Percentiles rank a stretch among this genome's conserved stretches.
phyloP scores from a whole-genome alignment of 2,888 invertebrate species.

The Polia nebulosa region DNA sequence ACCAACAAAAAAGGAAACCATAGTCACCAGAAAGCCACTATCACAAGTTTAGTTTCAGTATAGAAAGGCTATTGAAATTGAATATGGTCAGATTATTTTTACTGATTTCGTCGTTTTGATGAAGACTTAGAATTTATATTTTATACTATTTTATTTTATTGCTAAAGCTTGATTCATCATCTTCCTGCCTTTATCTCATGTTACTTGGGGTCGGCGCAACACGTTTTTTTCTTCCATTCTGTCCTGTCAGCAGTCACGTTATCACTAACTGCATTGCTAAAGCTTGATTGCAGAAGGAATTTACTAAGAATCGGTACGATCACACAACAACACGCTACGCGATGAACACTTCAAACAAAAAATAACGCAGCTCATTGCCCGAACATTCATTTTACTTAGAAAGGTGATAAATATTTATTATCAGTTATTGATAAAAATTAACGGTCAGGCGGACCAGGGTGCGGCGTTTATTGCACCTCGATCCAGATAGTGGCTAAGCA shows the following conservation, averaged over 20 bases:
- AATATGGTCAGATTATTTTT: neutral
- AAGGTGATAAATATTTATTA: constrained; percentile 67
- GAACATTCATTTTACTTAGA: constrained; percentile 51
- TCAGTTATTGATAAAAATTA: constrained; percentile 75
- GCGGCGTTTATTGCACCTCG: constrained; percentile 78
- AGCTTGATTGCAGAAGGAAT: neutral
- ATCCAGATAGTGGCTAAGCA: constrained; percentile 40
- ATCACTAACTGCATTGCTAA: no score
- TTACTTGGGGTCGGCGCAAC: no score
- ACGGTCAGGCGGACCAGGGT: constrained; percentile 78
- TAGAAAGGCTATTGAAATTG: no score
- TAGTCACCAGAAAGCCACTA: no score
- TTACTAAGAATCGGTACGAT: neutral
- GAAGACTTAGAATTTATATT: neutral
- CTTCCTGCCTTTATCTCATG: no score
- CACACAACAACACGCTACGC: neutral
- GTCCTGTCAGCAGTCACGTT: no score
- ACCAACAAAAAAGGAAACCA: no score
- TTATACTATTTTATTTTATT: no score
- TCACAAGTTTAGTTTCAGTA: no score
- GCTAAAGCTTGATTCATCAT: neutral
- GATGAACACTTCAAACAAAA: constrained; percentile 12
- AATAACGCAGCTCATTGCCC: constrained; percentile 25
- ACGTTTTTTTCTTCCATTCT: no score
- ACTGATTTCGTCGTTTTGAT: neutral